Conservation (phyloP, 2,113 vertebrate genomes). For the Pyrgilauda ruficollis region DNA sequence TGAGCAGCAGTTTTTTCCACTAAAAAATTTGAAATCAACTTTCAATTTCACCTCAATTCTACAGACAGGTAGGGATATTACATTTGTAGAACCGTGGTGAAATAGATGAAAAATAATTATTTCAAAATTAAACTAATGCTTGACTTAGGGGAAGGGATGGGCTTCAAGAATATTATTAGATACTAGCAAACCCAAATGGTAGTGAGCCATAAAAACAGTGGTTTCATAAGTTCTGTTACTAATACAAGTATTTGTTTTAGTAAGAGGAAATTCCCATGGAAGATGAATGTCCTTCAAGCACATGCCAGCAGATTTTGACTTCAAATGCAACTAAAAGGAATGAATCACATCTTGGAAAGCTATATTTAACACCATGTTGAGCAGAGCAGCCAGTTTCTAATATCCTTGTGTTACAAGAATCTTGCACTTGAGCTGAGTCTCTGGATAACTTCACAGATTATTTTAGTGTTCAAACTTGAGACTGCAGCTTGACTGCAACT, state of each 20-base stretch:
- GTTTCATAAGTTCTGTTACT: constrained; percentile 50
- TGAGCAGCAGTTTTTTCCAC: constrained; percentile 48
- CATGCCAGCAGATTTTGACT: constrained; percentile 33
- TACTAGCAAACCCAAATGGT: constrained; percentile 24
- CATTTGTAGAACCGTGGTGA: constrained; percentile 17
- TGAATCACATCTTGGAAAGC: constrained; percentile 53
- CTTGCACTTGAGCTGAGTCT: constrained; percentile 43
- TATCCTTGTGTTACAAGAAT: constrained; percentile 22
- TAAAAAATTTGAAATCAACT: constrained; percentile 54
- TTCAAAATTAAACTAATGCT: background rate
- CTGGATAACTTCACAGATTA: background rate
- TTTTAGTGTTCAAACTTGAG: background rate
- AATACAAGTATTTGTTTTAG: constrained; percentile 46
- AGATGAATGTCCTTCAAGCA: constrained; percentile 56
- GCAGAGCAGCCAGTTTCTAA: constrained; percentile 56
- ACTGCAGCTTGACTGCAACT: constrained; percentile 16
- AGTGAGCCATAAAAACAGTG: background rate
- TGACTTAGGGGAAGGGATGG: constrained; percentile 21
- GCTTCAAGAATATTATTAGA: background rate
- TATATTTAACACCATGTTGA: constrained; percentile 51
- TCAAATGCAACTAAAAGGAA: constrained; percentile 52
- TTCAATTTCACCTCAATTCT: constrained; percentile 48
- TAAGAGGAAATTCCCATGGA: constrained; percentile 60
- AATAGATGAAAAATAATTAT: background rate
- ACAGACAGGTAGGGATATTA: constrained; percentile 47